Conservation (phyloP, 2,113 vertebrate species). For the human region GRCh38 chr14:86491001-86491500, state of each 20-base stretch:
- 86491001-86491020: background rate
- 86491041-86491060: background rate
- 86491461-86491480: constrained; percentile 13
- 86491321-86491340: background rate
- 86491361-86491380: background rate
- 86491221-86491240: background rate
- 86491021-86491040: background rate
- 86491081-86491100: background rate
- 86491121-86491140: background rate
- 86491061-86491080: background rate
- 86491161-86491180: background rate
- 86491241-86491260: background rate
- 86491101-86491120: background rate
- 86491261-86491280: background rate
- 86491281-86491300: background rate
- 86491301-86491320: background rate
- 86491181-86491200: background rate
- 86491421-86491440: background rate
- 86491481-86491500: background rate
- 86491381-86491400: constrained; percentile 36
- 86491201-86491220: background rate
- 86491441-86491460: constrained; percentile 23
- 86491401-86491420: background rate
- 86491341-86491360: constrained; percentile 47
- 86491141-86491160: background rate